Evolutionary conservation across 2,797 vertebrate species (phyloP).

Genomic region (Takifugu rubripes): DNA sequence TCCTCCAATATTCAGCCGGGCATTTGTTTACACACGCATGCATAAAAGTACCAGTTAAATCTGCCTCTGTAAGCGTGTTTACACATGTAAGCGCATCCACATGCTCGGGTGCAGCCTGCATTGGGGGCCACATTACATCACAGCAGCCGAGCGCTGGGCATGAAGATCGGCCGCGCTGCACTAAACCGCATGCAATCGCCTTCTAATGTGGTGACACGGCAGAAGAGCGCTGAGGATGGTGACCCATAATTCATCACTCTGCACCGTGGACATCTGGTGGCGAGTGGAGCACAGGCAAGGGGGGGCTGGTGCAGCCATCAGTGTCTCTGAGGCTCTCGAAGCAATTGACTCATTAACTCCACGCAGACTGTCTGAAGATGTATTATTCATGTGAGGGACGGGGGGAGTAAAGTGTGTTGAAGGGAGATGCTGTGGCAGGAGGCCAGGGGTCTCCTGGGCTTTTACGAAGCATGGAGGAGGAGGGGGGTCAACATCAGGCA

Average conservation of each 20-base stretch:
- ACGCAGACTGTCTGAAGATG: conserved; percentile 64
- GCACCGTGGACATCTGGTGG: conserved; percentile 64
- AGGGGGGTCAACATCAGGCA: conserved; percentile 63
- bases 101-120: conserved; percentile 13
- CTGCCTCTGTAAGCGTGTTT: conserved; percentile 45
- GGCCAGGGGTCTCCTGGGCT: conserved; percentile 56
- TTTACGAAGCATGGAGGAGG: conserved; percentile 51
- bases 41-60: conserved; percentile 41
- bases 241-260: conserved; percentile 71
- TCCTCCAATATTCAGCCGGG: conserved; percentile 30
- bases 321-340: conserved; percentile 61
- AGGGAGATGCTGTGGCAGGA: conserved; percentile 49
- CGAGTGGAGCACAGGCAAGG: conserved; percentile 48
- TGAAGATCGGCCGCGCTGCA: background rate
- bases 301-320: conserved; percentile 52
- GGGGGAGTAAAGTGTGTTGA: conserved; percentile 24
- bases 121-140: conserved; percentile 19
- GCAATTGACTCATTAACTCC: conserved; percentile 72
- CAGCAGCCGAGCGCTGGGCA: background rate
- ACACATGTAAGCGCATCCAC: conserved; percentile 14
- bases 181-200: conserved; percentile 27
- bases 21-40: conserved; percentile 38
- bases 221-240: conserved; percentile 43
- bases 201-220: conserved; percentile 54
- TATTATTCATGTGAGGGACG: conserved; percentile 74